Evolutionary conservation across 2,888 invertebrate species (phyloP), one percentile per base, ranked within the genome.

Genomic region (Lasius platythorax): DNA sequence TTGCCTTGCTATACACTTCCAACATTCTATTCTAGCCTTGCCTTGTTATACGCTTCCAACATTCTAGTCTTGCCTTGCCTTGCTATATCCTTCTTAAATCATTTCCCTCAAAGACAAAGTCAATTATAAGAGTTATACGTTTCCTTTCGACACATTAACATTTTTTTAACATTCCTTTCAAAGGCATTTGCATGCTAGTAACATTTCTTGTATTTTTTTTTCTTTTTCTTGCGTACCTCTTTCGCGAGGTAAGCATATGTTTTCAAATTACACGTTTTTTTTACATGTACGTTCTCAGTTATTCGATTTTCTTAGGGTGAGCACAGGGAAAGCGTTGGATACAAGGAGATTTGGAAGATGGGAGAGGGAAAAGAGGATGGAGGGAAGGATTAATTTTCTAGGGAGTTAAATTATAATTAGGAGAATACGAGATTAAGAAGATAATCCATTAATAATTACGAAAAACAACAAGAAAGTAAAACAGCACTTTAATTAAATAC

Each of bases 401-500:
- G 88, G 92, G 89, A 91, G 88, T 94, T 94, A 94, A 94, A 94
- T 93, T 93, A 94, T 94, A 94, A 92, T 94, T 93, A 92, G 91
- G 85, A 90, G 89, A 91, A 92, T 93, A 93, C 89, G 91, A 53
- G 53, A 93, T 93, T 94, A 94, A 90, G 53, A 53, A 53, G 90
- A 91, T 93, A 93, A 93, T 93, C 90, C 92, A 91, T 94, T 93
- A 93, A 92, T 94, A 93, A 92, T 93, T 92, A 94, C 90, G 90
- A 91, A 93, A 93, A 94, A 92, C 93, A 93, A 93, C 92, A 92
- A 93, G 91, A 93, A 93, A 94, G 92, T 92, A 93, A 89, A 93
- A 92, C 89, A 93, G 90, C 92, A 91, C 88, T 92, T 92, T 78
- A 85, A 87, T 83, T 70, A 81, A 79, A 79, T 79, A 86, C 67